These are phyloP conservation scores for Oryzias javanicus DNA, from an alignment of 2,113 vertebrate genomes.

Conservation along the genomic window DNA sequence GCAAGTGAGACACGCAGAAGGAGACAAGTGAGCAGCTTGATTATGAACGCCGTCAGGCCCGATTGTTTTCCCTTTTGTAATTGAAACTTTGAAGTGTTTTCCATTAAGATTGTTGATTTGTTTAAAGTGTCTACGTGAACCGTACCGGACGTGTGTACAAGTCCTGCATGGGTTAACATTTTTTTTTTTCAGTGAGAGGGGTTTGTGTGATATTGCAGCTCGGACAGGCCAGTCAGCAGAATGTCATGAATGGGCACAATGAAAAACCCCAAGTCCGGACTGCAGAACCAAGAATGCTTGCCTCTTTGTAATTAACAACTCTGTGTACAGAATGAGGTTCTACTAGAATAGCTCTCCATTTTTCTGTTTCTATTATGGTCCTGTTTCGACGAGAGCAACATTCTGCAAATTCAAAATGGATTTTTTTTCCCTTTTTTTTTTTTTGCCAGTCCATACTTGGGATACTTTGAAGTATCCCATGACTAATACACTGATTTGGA, in stretches of 20 bases:
- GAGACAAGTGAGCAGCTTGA: slow-evolving; percentile 33
- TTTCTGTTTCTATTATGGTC: slow-evolving; percentile 69
- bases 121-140: slow-evolving; percentile 8
- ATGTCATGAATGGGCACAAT: slow-evolving; percentile 77
- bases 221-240: slow-evolving; percentile 74
- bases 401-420: slow-evolving; percentile 53
- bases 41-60: slow-evolving; percentile 31
- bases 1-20: slow-evolving; percentile 48
- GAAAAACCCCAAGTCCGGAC: slow-evolving; percentile 69
- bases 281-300: slow-evolving; percentile 71
- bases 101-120: slow-evolving; percentile 4
- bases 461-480: slow-evolving; percentile 67
- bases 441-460: slow-evolving; percentile 6
- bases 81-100: background rate
- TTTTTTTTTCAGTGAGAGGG: slow-evolving; percentile 52
- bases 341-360: slow-evolving; percentile 65
- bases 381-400: slow-evolving; percentile 50
- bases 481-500: slow-evolving; percentile 64
- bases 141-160: slow-evolving; percentile 28
- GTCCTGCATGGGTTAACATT: slow-evolving; percentile 71
- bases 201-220: slow-evolving; percentile 61
- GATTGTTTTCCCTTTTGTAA: background rate
- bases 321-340: slow-evolving; percentile 66
- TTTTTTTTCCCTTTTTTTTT: slow-evolving; percentile 31
- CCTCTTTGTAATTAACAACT: slow-evolving; percentile 77